phyloP scores from a whole-genome alignment of 2,113 vertebrate species.

The Scalopus aquaticus region DNA sequence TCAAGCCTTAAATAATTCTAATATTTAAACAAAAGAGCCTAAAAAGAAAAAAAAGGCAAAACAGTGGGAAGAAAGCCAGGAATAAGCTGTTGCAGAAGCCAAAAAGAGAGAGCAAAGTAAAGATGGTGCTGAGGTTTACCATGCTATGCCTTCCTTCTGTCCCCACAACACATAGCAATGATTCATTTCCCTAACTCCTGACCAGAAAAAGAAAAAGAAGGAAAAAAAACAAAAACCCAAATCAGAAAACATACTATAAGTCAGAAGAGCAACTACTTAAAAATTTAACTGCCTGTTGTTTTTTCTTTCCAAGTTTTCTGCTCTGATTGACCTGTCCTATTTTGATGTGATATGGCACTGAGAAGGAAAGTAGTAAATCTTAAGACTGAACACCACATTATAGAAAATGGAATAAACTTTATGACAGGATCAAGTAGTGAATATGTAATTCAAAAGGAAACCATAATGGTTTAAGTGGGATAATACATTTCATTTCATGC shows the following conservation, averaged over 20 bases:
- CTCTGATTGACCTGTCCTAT: conserved; percentile 1
- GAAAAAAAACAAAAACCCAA: neutral
- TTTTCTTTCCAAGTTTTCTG: conserved; percentile 4
- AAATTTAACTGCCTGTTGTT: neutral
- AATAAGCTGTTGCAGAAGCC: neutral
- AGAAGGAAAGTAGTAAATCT: conserved; percentile 32
- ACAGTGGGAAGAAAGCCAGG: neutral
- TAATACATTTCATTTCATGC: conserved; percentile 67
- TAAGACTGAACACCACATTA: conserved; percentile 13
- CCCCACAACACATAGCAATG: neutral
- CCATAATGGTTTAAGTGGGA: conserved; percentile 58
- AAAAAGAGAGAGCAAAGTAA: neutral
- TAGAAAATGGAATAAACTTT: neutral
- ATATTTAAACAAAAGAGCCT: neutral
- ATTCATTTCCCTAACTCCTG: neutral
- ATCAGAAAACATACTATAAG: neutral
- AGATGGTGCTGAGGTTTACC: fast-evolving
- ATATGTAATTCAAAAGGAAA: conserved; percentile 70
- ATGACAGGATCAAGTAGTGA: conserved; percentile 42
- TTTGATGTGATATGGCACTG: conserved; percentile 13
- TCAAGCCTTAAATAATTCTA: neutral
- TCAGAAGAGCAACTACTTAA: neutral
- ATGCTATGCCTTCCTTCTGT: neutral
- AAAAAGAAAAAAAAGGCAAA: conserved; percentile 26
- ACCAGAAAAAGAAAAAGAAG: neutral